These are phyloP conservation scores for Zaprionus nigranus DNA, from an alignment of 1,140 invertebrate genomes.

Conservation along the genomic window DNA sequence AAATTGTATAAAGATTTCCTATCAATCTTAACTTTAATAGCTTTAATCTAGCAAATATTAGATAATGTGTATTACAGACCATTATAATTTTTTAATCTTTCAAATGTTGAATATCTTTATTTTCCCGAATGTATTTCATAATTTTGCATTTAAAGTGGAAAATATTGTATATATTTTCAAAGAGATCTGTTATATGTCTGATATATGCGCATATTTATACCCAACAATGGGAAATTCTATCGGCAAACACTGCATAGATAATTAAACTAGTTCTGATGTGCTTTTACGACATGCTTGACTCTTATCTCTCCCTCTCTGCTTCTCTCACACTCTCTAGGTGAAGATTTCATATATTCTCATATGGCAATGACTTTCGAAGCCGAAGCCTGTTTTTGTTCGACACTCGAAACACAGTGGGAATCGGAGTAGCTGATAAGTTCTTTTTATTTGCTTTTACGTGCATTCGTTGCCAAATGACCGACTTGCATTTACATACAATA, in stretches of 20 bases:
- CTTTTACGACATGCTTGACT: not conserved
- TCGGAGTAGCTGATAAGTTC: constrained; percentile 33
- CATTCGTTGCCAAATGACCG: constrained; percentile 41
- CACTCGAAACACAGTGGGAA: constrained; percentile 19
- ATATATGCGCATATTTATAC: constrained; percentile 6
- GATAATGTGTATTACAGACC: not conserved
- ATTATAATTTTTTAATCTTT: too few species aligned
- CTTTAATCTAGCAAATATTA: not conserved
- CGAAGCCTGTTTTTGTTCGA: constrained; percentile 28
- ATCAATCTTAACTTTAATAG: not conserved
- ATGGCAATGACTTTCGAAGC: constrained; percentile 43
- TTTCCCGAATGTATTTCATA: too few species aligned
- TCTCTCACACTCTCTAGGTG: not conserved
- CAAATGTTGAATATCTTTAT: too few species aligned
- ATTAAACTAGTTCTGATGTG: constrained; percentile 14
- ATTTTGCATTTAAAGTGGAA: not conserved
- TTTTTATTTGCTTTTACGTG: constrained; percentile 24
- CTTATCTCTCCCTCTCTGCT: constrained; percentile 6
- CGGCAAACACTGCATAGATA: not conserved
- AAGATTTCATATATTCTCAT: constrained; percentile 24
- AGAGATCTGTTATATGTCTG: not conserved
- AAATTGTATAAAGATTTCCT: not conserved
- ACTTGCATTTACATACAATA: constrained; percentile 30
- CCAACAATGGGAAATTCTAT: not conserved
- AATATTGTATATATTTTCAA: not conserved